Evolutionary conservation across 2,888 invertebrate species (phyloP), one percentile per base, ranked within the genome.

Genomic region (Anarsia innoxiella): DNA sequence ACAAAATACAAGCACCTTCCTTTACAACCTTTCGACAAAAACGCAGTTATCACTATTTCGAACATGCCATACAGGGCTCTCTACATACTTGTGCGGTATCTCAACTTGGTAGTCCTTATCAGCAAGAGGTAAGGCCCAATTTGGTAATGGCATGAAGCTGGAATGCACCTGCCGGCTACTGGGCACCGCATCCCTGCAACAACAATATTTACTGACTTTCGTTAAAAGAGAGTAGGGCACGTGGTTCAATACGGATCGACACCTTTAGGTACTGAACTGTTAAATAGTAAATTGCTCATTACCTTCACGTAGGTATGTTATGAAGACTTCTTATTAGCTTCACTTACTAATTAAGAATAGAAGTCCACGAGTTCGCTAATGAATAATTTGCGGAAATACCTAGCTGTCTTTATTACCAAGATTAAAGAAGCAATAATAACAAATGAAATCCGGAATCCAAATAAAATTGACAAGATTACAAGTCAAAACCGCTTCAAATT

Each of bases 31-130:
- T 72, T 53, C 45, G 44, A 35, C 31, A 45, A 39, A 45, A 35
- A 19, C 23, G 15, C 14, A 44, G 53, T 46, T 55, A 55, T 59
- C 66, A 61, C 66, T 75, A 74, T 74, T 75, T 75, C 65, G 69
- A 75, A 70, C 66, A 72, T 74, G 72, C 73, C 74, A 64, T 69
- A 65, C 73, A 73, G 75, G 69, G 75, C 68, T 77, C 73, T 68
- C 66, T 68, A 69, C 67, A 78, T 76, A 70, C 76, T 74, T 69
- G 65, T 55, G 59, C 54, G 60, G 63, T 63, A 56, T 56, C 52
- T 56, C 51, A 23, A 47, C 42, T 66, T 49, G 60, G 46, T 76
- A 54, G 53, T 66, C 76, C 66, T 47, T 78, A 72, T 45, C 41
- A 37, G 44, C 33, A 34, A 35, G 65, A 25, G 31, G 48, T 74